Conservation (phyloP, 2,888 invertebrate genomes). For the Spatulosminthurus flaviceps region DNA sequence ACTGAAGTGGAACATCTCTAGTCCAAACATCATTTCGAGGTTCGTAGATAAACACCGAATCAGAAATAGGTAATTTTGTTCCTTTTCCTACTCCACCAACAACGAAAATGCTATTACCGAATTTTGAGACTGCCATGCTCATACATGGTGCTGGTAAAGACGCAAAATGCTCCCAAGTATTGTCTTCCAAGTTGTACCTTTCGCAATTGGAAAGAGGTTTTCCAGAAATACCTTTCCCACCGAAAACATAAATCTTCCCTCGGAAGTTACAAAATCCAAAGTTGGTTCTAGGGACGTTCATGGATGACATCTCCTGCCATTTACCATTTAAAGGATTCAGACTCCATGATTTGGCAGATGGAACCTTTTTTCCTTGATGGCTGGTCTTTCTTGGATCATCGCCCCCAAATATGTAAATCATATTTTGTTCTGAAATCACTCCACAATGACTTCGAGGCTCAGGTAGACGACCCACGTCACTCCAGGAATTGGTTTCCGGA, state of each 20-base stretch:
- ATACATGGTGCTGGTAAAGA: conserved; percentile 32
- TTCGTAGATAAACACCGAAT: conserved; percentile 25
- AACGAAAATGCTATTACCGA: conserved; percentile 34
- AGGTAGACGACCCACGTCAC: conserved; percentile 74
- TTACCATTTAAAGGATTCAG: conserved; percentile 71
- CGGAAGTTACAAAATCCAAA: conserved; percentile 72
- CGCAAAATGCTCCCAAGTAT: conserved; percentile 14
- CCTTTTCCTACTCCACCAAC: conserved; percentile 28
- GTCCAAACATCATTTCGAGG: conserved; percentile 31
- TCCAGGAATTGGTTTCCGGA: conserved; percentile 74
- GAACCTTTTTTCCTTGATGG: not conserved
- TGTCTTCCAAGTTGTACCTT: conserved; percentile 25
- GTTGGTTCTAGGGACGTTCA: conserved; percentile 73
- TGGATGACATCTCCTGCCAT: conserved; percentile 72
- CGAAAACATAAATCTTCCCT: conserved; percentile 78
- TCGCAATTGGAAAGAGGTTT: conserved; percentile 34
- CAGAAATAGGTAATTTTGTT: conserved; percentile 19
- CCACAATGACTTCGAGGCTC: conserved; percentile 76
- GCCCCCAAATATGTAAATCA: conserved; percentile 50
- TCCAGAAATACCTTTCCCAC: conserved; percentile 68
- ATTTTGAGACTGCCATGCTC: conserved; percentile 35
- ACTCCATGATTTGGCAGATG: conserved; percentile 62
- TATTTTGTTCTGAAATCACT: conserved; percentile 37
- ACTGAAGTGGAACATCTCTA: not conserved
- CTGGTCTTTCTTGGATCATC: conserved; percentile 46